Conservation (phyloP, 2,888 invertebrate species). For the Eurytoma adleriae region DNA sequence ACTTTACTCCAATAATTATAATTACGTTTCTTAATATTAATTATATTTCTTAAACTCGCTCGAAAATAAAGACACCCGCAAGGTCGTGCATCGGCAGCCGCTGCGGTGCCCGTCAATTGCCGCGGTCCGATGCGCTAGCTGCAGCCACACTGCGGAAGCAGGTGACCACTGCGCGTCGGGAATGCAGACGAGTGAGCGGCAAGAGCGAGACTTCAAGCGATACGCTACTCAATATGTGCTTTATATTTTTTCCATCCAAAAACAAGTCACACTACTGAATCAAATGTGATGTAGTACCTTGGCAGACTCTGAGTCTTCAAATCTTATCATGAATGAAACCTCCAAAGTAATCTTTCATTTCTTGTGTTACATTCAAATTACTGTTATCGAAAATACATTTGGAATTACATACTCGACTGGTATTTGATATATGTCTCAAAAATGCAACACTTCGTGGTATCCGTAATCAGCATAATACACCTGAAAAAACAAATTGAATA, state of each 20-base stretch:
- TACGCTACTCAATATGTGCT: slow-evolving; percentile 77
- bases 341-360: slow-evolving; percentile 85
- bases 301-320: slow-evolving; percentile 82
- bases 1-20: too few species aligned
- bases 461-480: slow-evolving; percentile 90
- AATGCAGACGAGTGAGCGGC: too few species aligned
- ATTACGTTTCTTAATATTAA: too few species aligned
- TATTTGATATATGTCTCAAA: slow-evolving; percentile 85
- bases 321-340: slow-evolving; percentile 81
- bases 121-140: too few species aligned
- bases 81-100: too few species aligned
- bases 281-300: slow-evolving; percentile 83
- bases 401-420: slow-evolving; percentile 84
- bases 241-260: slow-evolving; percentile 79
- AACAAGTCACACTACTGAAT: slow-evolving; percentile 87
- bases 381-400: slow-evolving; percentile 85
- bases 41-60: too few species aligned
- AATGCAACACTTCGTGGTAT: slow-evolving; percentile 84
- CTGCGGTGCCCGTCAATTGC: too few species aligned
- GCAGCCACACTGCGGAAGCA: too few species aligned
- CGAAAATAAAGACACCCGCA: too few species aligned
- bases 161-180: too few species aligned
- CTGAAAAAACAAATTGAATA: slow-evolving; percentile 27
- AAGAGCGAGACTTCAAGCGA: too few species aligned
- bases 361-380: slow-evolving; percentile 76